Conservation (phyloP, 2,888 invertebrate species). For the Cheilosia soror region DNA sequence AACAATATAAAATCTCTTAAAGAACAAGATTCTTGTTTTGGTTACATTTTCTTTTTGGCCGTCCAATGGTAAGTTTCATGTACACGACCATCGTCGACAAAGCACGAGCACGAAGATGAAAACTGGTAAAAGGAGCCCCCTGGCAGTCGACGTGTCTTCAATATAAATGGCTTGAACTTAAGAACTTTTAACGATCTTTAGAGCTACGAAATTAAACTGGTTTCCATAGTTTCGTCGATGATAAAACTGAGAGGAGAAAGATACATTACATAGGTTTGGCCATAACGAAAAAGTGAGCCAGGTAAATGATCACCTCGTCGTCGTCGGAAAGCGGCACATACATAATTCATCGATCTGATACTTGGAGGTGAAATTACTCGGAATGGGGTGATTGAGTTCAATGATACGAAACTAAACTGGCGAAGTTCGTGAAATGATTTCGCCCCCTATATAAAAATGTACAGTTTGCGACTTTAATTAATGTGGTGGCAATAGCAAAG, state of each 20-base stretch:
- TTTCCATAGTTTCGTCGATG: conserved; percentile 72
- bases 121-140: conserved; percentile 71
- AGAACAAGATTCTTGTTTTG: conserved; percentile 72
- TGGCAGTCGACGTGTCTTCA: conserved; percentile 75
- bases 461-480: conserved; percentile 6
- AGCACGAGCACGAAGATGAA: conserved; percentile 66
- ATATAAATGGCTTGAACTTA: conserved; percentile 75
- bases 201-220: conserved; percentile 74
- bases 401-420: conserved; percentile 63
- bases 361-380: conserved; percentile 69
- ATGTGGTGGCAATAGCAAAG: neutral
- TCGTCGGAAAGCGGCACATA: conserved; percentile 40
- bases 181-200: conserved; percentile 75
- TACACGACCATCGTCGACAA: conserved; percentile 61
- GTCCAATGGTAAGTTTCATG: conserved; percentile 58
- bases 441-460: conserved; percentile 38
- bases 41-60: conserved; percentile 74
- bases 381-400: conserved; percentile 73
- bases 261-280: conserved; percentile 68
- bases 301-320: conserved; percentile 66
- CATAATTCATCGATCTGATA: conserved; percentile 75
- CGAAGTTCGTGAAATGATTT: conserved; percentile 62
- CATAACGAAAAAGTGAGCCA: conserved; percentile 69
- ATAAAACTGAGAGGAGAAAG: conserved; percentile 72
- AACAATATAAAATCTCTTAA: conserved; percentile 73